phyloP scores from a whole-genome alignment of 2,113 vertebrate genomes.

The Anolis carolinensis region DNA sequence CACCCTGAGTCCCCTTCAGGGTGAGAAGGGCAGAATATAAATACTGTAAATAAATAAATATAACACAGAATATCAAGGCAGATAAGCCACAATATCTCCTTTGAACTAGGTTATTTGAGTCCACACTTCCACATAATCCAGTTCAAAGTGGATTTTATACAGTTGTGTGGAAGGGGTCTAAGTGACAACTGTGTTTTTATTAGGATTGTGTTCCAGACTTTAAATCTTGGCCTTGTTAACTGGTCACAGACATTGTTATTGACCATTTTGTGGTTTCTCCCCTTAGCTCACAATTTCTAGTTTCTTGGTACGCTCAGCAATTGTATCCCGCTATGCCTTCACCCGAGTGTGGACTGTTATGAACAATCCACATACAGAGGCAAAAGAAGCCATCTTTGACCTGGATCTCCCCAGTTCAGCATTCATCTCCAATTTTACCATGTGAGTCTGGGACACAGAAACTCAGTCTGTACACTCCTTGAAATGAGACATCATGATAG shows the following conservation, averaged over 20 bases:
- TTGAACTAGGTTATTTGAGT: too few species aligned
- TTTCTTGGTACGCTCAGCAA: slow-evolving; percentile 78
- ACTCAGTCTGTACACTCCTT: too few species aligned
- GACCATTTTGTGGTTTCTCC: neutral
- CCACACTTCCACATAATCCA: too few species aligned
- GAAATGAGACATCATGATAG: too few species aligned
- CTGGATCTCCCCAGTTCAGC: slow-evolving; percentile 81
- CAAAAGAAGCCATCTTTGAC: slow-evolving; percentile 83
- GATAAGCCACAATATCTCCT: too few species aligned
- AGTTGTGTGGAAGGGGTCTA: too few species aligned
- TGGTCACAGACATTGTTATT: neutral
- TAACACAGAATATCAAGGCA: too few species aligned
- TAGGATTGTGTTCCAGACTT: neutral
- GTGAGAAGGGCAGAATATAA: too few species aligned
- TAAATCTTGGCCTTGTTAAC: neutral
- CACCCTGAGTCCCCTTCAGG: too few species aligned
- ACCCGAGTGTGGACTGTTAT: slow-evolving; percentile 79
- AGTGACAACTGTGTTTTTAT: neutral
- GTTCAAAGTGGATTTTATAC: too few species aligned
- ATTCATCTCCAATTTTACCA: slow-evolving; percentile 89
- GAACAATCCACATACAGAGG: slow-evolving; percentile 79
- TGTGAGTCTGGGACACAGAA: slow-evolving; percentile 72
- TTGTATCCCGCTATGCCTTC: slow-evolving; percentile 80
- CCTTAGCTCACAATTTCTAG: slow-evolving; percentile 79
- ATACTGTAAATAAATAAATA: too few species aligned